phyloP scores from a whole-genome alignment of 2,888 invertebrate genomes.

The Mythimna pallens region DNA sequence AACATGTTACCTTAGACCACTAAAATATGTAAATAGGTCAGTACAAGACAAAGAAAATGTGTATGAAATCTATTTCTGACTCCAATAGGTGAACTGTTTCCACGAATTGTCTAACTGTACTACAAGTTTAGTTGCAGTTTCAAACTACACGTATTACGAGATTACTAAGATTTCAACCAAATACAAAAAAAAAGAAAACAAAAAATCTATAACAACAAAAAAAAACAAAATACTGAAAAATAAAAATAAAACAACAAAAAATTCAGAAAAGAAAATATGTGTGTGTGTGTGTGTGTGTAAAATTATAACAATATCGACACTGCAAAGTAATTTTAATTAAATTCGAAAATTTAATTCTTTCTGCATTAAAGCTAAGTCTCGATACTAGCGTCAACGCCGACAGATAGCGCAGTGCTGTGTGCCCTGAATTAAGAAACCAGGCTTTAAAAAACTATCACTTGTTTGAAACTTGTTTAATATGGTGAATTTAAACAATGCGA shows the following conservation, averaged over 20 bases:
- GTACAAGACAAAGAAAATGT: constrained; percentile 15
- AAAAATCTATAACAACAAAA: no score
- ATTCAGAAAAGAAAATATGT: no score
- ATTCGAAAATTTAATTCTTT: no score
- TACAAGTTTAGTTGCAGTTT: neutral
- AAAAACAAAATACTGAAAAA: no score
- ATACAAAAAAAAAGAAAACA: no score
- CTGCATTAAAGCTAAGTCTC: neutral
- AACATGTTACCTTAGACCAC: constrained; percentile 2
- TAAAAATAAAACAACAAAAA: no score
- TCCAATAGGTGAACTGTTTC: constrained; percentile 1
- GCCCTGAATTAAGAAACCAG: neutral
- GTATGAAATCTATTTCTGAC: constrained; percentile 18
- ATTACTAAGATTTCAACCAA: neutral
- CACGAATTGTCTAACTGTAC: neutral
- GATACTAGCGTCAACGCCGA: neutral
- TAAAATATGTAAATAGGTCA: constrained; percentile 27
- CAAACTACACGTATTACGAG: neutral
- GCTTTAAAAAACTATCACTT: neutral
- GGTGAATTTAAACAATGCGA: neutral
- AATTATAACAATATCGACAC: neutral
- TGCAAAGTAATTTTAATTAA: neutral
- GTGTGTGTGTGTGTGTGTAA: no score
- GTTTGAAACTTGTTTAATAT: neutral
- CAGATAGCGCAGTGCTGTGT: constrained; percentile 24